Base-by-base conservation (phyloP, 1,140 invertebrate genomes). In the Rhagoletis zephyria region DNA sequence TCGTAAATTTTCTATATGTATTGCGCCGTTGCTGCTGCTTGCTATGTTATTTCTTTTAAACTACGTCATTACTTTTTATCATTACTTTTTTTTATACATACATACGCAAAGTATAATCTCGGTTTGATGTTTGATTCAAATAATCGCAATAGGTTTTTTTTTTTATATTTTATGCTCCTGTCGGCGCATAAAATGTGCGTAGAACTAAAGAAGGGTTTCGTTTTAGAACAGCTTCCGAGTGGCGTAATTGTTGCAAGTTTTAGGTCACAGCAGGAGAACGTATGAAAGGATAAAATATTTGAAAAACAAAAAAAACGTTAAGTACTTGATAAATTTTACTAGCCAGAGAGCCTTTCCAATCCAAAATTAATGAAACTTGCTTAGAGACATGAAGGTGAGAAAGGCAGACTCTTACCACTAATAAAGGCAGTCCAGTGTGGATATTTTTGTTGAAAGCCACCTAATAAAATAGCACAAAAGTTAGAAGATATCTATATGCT, bases 1-100 rank as follows among this genome's bases (percentile, higher is more conserved):
- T 85, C 85, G 85, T 85, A 85, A 85, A 85, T 85, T 42, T 63
- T 63, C 74, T 51, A 81, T 81, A 81, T 63, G 42, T 12, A 12
- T 10, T 4, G 42, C 30, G 30, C 45, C 51, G 30, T 30, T 85
- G 85, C 59, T 56, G 48, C 48, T 59, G 48, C n/a, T 7, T 61
- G 19, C n/a, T 85, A 30, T 40, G 59, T 60, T 85, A 16, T 85
- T 85, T 63, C 16, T 7, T 85, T 42, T 19, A 81, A 81, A 81
- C 74, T 10, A 81, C 74, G 74, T 42, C 74, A 81, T 81, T 81
- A 81, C 74, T 56, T 81, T 40, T 63, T 63, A 12, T 63, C 1
- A 6, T 56, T 56, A 9, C 51, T 56, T 56, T 10, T 74, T 65
- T 74, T 74, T 45, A 74, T 48, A 48, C 67, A 5, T 14, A 30